phyloP scores from a whole-genome alignment of 2,797 vertebrate genomes.

The Coregonus suidteri region DNA sequence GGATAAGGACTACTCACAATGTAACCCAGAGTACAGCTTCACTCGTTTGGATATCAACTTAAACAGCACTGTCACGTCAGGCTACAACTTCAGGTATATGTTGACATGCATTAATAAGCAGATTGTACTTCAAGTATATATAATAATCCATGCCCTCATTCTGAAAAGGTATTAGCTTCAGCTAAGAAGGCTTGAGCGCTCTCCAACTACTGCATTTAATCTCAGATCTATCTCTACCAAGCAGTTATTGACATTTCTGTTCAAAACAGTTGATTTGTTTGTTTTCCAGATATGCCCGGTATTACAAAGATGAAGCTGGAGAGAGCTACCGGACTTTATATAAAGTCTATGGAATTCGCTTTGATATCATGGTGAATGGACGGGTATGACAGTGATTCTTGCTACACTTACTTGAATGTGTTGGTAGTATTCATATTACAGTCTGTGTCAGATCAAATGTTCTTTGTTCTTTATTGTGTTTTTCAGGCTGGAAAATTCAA shows the following conservation, averaged over 20 bases:
- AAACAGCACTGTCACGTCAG: constrained; percentile 80
- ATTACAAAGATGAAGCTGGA: constrained; percentile 83
- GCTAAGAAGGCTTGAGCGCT: background rate
- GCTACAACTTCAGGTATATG: constrained; percentile 94
- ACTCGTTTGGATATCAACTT: constrained; percentile 84
- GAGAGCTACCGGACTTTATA: constrained; percentile 83
- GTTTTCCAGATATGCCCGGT: constrained; percentile 84
- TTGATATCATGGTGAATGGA: constrained; percentile 93
- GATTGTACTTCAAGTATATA: background rate
- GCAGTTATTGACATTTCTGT: background rate
- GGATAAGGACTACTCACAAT: constrained; percentile 84
- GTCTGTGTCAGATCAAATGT: background rate
- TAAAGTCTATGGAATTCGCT: constrained; percentile 95
- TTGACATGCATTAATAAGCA: background rate
- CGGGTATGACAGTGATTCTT: constrained; percentile 75
- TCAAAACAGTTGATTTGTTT: background rate
- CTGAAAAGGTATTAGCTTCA: background rate
- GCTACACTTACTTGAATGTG: background rate
- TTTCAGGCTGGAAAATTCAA: constrained; percentile 94
- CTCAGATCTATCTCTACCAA: background rate
- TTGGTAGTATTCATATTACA: background rate
- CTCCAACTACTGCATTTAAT: background rate
- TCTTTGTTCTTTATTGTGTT: constrained; percentile 36
- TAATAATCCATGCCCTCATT: background rate
- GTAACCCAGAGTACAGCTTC: constrained; percentile 90